Evolutionary conservation across 2,797 vertebrate genomes (phyloP), one percentile per base, ranked within the genome.

Genomic region (Muscicapa comitata): DNA sequence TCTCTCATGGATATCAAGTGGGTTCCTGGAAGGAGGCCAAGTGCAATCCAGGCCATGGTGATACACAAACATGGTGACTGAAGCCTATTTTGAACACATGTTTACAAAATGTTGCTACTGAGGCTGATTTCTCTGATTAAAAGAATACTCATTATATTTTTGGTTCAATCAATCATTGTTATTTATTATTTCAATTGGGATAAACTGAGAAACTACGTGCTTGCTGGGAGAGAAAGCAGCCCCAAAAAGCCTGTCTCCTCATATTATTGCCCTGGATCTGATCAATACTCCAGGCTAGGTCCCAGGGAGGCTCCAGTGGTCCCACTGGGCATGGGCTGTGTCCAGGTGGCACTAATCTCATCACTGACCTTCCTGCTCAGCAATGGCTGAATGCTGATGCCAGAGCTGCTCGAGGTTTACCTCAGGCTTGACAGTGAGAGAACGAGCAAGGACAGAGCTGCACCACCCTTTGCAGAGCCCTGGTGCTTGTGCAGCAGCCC

Each of bases 1-100:
- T 81, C 48, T 81, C 66, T 80, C 76, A 58, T 90, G 87, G 93
- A 31, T 86, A 93, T 88, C 80, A 79, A 75, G 48, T 84, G 73
- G 51, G 55, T 57, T 95, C 53, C 77, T 96, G 94, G 79, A 78
- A 42, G 26, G 16, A 17, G 13, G 11, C 73, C 79, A 90, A 94
- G 82, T 50, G 66, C 82, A 94, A 81, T 66, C 70, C 51, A 48
- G 82, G 85, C 45, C 71, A 35, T 0, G 0, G 70, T 1, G 6
- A 73, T 73, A 88, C 29, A 81, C 17, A 86, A 29, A 54, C 10
- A 13, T 16, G 43, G 57, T 75, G 62, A 72, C 43, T 66, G 66
- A 86, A 78, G 73, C 25, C 57, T 77, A 67, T 73, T 93, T 94
- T 94, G 88, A 53, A 84, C 43, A 20, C 23, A 3, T 40, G 43